Percentiles rank a stretch among this genome's conserved stretches.
phyloP scores from a whole-genome alignment of 2,113 vertebrate species.

The Pantherophis guttatus region DNA sequence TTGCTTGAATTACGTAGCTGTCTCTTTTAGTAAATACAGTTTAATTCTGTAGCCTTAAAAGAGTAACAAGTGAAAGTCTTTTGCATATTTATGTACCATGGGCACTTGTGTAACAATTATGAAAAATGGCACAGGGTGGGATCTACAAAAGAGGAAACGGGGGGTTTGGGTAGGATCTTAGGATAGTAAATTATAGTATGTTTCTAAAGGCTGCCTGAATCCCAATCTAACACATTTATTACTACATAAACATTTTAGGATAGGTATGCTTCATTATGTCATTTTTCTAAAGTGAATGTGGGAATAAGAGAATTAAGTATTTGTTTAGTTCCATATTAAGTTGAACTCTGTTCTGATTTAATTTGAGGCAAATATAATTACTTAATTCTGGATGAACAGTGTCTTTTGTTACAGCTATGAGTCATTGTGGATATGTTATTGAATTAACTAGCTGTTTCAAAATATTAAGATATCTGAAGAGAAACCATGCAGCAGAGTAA shows the following conservation, averaged over 20 bases:
- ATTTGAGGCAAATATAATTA: background rate
- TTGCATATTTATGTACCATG: background rate
- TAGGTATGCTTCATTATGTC: background rate
- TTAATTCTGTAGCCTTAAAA: background rate
- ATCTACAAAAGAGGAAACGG: background rate
- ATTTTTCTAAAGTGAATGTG: background rate
- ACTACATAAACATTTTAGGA: background rate
- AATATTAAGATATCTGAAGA: conserved; percentile 52
- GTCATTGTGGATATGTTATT: background rate
- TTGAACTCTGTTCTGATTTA: background rate
- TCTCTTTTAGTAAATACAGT: background rate
- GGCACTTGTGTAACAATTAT: background rate
- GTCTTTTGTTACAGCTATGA: background rate
- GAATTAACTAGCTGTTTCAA: background rate
- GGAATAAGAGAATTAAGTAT: background rate
- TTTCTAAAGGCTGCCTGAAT: background rate
- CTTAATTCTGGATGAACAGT: background rate
- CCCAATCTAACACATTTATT: background rate
- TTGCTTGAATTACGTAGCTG: background rate
- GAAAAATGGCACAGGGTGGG: no score
- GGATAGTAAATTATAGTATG: background rate
- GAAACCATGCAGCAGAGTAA: conserved; percentile 84
- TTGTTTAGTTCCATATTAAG: background rate
- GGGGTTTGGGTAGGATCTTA: background rate
- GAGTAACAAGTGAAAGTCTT: background rate